Evolutionary conservation across 2,888 invertebrate genomes (phyloP), one percentile per base, ranked within the genome.

Genomic region (Hydriomena furcata): DNA sequence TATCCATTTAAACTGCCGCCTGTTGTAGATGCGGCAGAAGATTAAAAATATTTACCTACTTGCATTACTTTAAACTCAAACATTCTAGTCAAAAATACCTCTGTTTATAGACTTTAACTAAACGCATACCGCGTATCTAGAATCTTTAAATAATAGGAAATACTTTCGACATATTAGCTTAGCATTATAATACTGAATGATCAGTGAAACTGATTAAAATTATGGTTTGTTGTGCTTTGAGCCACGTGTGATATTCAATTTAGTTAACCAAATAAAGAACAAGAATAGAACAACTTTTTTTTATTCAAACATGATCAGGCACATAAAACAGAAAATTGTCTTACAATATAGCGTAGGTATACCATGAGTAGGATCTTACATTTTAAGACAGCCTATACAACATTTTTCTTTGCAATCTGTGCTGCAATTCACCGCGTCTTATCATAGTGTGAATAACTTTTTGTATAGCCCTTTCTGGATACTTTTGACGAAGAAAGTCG

Each of bases 371-470:
- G 11, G 21, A 6, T 43, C 20, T 17, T 1, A 20, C 10, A 23
- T 36, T 8, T 92, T 90, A 98, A 71, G 96, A 95, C 27, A 99
- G 91, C 61, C 99, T 93, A 84, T 97, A 99, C 11, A 99, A 91
- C 97, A 99, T 97, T 91, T 98, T 98, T 47, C 99, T 92, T 82
- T 99, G 99, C 93, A 98, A 94, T 42, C 99, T 93, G 85, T 99
- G 97, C 72, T 99, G 99, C 35, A 99, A 84, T 77, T 99, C 99
- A 0, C 99, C 99, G 8, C 99, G 93, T 20, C 98, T 92, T 62
- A 99, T 95, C 98, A 99, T 97, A 7, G 96, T 95, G 67, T 96
- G 94, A 62, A 99, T 94, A 7, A 99, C 99, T 89, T 98, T 99
- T 52, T 94, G 85, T 50, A 99, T 94, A 3, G 96, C 93, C 47